Conservation (phyloP, 53 echinoderm and acorn worm species). For the Zoroaster sp. region DNA sequence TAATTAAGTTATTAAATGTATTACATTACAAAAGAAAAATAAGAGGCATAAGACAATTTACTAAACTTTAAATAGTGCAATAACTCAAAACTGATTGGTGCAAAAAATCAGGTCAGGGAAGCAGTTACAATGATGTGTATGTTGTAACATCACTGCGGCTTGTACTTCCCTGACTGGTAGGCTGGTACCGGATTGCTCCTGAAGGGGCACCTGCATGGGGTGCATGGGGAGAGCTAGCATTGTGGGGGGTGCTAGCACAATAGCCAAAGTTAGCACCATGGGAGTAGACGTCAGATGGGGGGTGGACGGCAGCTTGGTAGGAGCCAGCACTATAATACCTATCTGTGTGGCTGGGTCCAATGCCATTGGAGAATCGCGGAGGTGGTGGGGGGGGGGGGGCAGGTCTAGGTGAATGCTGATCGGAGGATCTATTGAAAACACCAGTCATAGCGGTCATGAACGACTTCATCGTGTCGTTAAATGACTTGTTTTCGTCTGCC, state of each 20-base stretch:
- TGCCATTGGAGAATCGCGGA: neutral
- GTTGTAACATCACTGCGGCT: neutral
- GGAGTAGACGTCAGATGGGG: neutral
- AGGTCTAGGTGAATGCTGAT: neutral
- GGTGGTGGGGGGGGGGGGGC: too few species aligned
- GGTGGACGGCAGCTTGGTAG: neutral
- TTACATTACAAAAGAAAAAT: too few species aligned
- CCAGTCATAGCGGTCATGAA: neutral
- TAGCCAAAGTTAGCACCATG: too few species aligned
- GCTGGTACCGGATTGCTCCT: neutral
- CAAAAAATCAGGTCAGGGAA: neutral
- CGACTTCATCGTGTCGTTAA: neutral
- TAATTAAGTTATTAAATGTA: too few species aligned
- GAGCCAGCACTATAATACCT: neutral
- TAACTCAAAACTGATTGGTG: too few species aligned
- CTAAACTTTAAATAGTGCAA: too few species aligned
- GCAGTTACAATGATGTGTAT: neutral
- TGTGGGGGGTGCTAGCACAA: neutral
- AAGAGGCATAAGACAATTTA: too few species aligned
- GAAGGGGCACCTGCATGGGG: neutral
- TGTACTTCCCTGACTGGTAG: neutral
- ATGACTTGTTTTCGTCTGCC: neutral
- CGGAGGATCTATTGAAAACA: too few species aligned
- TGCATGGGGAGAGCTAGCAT: neutral
- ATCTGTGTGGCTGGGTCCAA: neutral